Conservation (phyloP, 2,888 invertebrate species). For the Sipha maydis region DNA sequence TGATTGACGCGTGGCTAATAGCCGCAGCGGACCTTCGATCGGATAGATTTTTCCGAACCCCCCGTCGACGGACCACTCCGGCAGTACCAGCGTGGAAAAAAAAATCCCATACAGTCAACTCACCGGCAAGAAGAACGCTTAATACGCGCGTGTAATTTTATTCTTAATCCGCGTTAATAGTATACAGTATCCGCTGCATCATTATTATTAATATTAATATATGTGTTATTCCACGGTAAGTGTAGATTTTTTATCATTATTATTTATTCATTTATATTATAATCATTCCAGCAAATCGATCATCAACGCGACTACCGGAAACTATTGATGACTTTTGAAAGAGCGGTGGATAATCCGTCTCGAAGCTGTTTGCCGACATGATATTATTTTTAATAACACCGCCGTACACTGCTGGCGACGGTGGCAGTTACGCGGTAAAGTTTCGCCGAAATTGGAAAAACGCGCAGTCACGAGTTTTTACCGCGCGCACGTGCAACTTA, state of each 20-base stretch:
- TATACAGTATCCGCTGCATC: neutral
- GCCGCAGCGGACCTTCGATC: neutral
- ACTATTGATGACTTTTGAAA: constrained; percentile 26
- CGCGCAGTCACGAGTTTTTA: neutral
- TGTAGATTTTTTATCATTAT: too few species aligned
- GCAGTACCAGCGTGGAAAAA: too few species aligned
- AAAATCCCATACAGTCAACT: neutral
- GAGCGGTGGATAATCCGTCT: neutral
- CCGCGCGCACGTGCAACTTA: too few species aligned
- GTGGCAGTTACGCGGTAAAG: neutral
- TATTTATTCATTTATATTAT: too few species aligned
- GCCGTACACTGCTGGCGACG: too few species aligned
- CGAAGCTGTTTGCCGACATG: neutral
- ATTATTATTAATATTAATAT: neutral
- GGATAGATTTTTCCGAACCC: neutral
- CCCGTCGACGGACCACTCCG: neutral
- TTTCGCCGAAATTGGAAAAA: neutral
- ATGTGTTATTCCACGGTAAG: neutral
- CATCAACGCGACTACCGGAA: constrained; percentile 20
- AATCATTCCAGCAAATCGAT: constrained; percentile 23
- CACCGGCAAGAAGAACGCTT: neutral
- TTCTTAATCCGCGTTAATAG: neutral
- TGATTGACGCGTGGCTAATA: constrained; percentile 47
- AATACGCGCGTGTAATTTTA: neutral
- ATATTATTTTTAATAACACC: neutral